These are phyloP conservation scores for Rhyacophila evoluta DNA, from an alignment of 2,888 invertebrate species.

Conservation along the genomic window DNA sequence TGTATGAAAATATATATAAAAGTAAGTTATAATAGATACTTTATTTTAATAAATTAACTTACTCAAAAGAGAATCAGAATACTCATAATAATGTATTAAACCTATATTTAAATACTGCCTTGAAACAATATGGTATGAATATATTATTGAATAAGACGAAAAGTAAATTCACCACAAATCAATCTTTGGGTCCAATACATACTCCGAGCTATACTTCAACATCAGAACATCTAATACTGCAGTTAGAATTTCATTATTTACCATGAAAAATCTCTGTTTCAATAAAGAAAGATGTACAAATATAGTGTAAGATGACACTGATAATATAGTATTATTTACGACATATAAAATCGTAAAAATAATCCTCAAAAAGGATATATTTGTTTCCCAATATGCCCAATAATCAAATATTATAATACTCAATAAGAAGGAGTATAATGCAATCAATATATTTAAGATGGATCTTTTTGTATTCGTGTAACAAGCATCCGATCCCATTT, in stretches of 20 bases:
- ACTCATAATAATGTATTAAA: too few species aligned
- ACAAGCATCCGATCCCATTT: not conserved
- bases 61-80: too few species aligned
- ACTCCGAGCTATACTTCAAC: not conserved
- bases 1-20: too few species aligned
- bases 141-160: too few species aligned
- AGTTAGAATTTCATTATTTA: slow-evolving; percentile 30
- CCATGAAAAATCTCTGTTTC: slow-evolving; percentile 31
- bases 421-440: not conserved
- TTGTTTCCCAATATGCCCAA: not conserved
- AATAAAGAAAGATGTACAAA: not conserved
- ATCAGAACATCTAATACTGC: not conserved
- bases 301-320: slow-evolving; percentile 11
- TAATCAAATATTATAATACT: not conserved
- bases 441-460: not conserved
- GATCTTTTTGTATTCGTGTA: not conserved
- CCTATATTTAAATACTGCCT: too few species aligned
- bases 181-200: not conserved
- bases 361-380: not conserved
- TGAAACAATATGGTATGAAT: too few species aligned
- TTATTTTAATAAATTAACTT: too few species aligned
- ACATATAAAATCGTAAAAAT: not conserved
- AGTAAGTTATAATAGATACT: too few species aligned
- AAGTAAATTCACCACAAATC: not conserved
- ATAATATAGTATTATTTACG: not conserved